Evolutionary conservation across 2,797 vertebrate genomes (phyloP), one percentile per base, ranked within the genome.

Genomic region (Prunella strophiata): DNA sequence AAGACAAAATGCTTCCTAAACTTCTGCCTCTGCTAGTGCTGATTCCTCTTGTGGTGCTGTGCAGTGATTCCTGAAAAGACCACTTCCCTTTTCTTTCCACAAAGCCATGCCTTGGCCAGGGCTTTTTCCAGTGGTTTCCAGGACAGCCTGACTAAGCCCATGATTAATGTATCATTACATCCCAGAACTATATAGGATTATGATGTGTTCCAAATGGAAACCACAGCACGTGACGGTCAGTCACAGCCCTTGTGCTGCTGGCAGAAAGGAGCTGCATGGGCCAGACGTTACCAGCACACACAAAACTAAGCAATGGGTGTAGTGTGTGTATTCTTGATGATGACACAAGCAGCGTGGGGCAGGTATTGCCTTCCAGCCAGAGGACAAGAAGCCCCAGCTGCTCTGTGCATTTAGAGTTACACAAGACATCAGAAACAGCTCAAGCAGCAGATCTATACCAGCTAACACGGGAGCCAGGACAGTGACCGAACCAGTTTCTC

Each of bases 161-260:
- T 65, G 70, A 88, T 91, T 87, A 87, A 88, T 51, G 18, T 66
- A 89, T 45, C 48, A 89, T 52, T 85, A 83, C 57, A 63, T 82
- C 61, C 82, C 47, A 80, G 68, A 81, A 73, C 43, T 54, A 84
- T 43, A 79, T 2, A 66, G 77, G 71, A 91, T 93, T 91, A 93
- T 80, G 79, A 91, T 87, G 72, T 11, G 14, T 77, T 92, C 79
- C 67, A 54, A 93, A 89, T 77, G 65, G 87, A 89, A 93, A 71
- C 50, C 7, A 36, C 75, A 80, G 61, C 82, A 92, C 1, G 1
- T 71, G 87, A 67, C 0, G 0, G 22, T 68, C 65, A 40, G 18
- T 40, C 74, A 66, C 73, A 86, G 62, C 40, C 29, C 30, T 27
- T 29, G 87, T 1, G 6, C 62, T 22, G 22, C 18, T 4, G 47